phyloP scores from a whole-genome alignment of 2,797 vertebrate species.

The Siniperca obscura region DNA sequence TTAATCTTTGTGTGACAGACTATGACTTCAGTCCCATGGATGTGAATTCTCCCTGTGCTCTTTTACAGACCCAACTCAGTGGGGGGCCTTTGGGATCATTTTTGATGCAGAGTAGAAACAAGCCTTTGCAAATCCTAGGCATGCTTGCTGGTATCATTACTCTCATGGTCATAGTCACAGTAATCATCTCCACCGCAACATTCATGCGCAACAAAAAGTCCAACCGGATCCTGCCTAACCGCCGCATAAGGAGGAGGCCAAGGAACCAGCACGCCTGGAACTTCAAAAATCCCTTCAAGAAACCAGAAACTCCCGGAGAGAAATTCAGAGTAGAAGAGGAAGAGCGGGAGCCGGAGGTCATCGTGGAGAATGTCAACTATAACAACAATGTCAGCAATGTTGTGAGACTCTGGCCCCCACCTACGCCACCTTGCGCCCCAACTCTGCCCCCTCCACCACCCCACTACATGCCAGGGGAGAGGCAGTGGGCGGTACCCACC shows the following conservation, averaged over 20 bases:
- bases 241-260: slow-evolving; percentile 87
- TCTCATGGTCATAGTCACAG: slow-evolving; percentile 90
- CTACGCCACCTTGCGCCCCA: slow-evolving; percentile 76
- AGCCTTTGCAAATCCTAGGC: slow-evolving; percentile 94
- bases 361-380: slow-evolving; percentile 84
- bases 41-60: slow-evolving; percentile 93
- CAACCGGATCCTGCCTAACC: slow-evolving; percentile 92
- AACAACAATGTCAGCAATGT: slow-evolving; percentile 85
- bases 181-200: slow-evolving; percentile 94
- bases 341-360: slow-evolving; percentile 45
- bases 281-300: slow-evolving; percentile 85
- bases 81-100: slow-evolving; percentile 93
- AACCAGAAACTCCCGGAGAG: slow-evolving; percentile 70
- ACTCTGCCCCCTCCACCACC: slow-evolving; percentile 80
- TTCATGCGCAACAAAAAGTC: slow-evolving; percentile 97
- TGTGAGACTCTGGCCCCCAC: slow-evolving; percentile 73
- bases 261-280: slow-evolving; percentile 76
- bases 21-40: slow-evolving; percentile 83
- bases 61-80: slow-evolving; percentile 95
- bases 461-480: slow-evolving; percentile 60
- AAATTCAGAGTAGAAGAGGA: slow-evolving; percentile 83
- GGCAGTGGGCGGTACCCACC: slow-evolving; percentile 85
- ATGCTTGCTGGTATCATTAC: slow-evolving; percentile 91
- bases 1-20: slow-evolving; percentile 56
- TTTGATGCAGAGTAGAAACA: slow-evolving; percentile 96